Evolutionary conservation across 1,140 invertebrate genomes (phyloP).

Genomic region (Philaenus spumarius): DNA sequence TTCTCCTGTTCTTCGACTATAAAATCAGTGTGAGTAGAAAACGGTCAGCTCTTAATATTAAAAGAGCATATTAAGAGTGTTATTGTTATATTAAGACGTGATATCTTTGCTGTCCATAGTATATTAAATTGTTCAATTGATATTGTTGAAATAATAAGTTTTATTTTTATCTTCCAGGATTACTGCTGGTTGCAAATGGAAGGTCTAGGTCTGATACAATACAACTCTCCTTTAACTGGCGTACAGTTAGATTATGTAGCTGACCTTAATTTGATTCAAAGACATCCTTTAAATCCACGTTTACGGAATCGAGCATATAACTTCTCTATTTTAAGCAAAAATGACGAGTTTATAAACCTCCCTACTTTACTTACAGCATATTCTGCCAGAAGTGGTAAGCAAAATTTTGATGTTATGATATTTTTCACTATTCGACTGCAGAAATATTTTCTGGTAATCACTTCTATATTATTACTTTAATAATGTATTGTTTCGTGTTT

Average conservation of each 20-base stretch:
- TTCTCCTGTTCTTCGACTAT: slow-evolving; percentile 55
- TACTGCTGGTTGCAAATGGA: slow-evolving; percentile 51
- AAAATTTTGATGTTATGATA: no score
- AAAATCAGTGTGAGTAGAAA: slow-evolving; percentile 53
- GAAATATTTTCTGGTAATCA: no score
- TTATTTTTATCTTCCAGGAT: no score
- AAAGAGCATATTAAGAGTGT: no score
- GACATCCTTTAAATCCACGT: slow-evolving; percentile 44
- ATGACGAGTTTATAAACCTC: slow-evolving; percentile 33
- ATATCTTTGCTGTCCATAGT: no score
- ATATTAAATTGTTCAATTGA: no score
- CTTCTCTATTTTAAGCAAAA: slow-evolving; percentile 11
- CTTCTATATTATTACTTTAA: no score
- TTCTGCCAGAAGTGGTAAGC: slow-evolving; percentile 49
- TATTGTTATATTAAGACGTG: no score
- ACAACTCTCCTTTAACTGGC: slow-evolving; percentile 42
- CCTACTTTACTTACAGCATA: slow-evolving; percentile 47
- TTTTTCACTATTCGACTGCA: no score
- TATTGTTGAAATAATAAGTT: no score
- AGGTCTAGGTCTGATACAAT: slow-evolving; percentile 46
- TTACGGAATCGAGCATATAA: slow-evolving; percentile 13
- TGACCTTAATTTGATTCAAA: slow-evolving; percentile 51
- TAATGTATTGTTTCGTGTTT: no score
- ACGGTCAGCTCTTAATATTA: no score
- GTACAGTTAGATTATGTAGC: slow-evolving; percentile 46